Conservation (phyloP, 2,888 invertebrate genomes). For the Nipponacmea schrenckii region DNA sequence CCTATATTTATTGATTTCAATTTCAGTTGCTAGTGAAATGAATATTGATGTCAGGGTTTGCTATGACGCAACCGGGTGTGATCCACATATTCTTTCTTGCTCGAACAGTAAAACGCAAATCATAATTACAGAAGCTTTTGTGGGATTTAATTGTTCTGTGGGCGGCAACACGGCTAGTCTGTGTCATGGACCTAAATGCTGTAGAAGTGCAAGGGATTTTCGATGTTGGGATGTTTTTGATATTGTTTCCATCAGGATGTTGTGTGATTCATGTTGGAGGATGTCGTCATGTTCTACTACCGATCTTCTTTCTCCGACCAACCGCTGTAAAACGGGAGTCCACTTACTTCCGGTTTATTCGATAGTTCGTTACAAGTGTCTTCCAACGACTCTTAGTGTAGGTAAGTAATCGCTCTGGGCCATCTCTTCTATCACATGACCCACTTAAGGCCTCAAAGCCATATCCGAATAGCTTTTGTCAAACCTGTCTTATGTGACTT, state of each 20-base stretch:
- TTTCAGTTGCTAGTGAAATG: too few species aligned
- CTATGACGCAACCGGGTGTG: neutral
- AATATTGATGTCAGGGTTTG: neutral
- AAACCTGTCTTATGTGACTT: too few species aligned
- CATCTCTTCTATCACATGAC: too few species aligned
- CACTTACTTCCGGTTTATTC: neutral
- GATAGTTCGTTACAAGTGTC: neutral
- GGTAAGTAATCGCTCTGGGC: too few species aligned
- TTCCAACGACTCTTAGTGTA: neutral
- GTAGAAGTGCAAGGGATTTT: neutral
- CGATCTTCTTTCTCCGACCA: neutral
- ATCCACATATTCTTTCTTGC: neutral
- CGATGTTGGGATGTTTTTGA: constrained; percentile 1
- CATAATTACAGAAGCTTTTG: too few species aligned
- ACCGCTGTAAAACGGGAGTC: neutral
- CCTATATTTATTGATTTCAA: too few species aligned
- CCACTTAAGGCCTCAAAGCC: too few species aligned
- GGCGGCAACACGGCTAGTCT: too few species aligned
- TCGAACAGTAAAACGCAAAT: too few species aligned
- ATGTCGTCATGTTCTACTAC: neutral
- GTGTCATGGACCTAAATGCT: neutral
- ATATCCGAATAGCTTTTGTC: too few species aligned
- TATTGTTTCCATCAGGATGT: neutral
- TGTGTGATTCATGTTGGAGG: neutral
- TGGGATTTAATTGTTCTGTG: too few species aligned